Percentiles rank a stretch among this genome's conserved stretches.
These are phyloP conservation scores for Eulemur rufifrons DNA, from an alignment of 2,113 vertebrate genomes.

Conservation along the genomic window DNA sequence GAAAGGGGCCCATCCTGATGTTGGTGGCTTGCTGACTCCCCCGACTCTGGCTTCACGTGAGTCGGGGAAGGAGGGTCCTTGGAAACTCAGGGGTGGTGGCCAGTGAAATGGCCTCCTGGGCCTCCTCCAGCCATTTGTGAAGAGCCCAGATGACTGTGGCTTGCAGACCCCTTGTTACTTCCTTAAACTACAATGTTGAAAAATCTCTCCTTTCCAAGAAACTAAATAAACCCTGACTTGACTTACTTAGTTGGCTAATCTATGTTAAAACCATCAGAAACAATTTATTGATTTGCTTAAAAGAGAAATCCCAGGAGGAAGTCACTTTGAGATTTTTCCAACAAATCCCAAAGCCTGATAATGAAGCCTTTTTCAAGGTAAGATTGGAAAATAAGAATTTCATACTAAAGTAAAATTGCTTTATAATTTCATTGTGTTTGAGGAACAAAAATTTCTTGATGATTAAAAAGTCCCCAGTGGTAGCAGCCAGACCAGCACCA, in stretches of 20 bases:
- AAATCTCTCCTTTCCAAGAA: background rate
- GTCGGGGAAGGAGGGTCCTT: background rate
- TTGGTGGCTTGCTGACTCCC: too few relatives aligned
- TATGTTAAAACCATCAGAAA: constrained; percentile 42
- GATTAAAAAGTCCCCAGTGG: too few relatives aligned
- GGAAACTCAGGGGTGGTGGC: background rate
- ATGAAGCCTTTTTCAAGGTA: background rate
- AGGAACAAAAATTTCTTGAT: background rate
- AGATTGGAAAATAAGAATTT: background rate
- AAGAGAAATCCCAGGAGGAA: constrained; percentile 19
- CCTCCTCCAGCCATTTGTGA: accelerated
- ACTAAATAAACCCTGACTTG: background rate
- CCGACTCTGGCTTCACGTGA: background rate
- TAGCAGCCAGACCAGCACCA: accelerated
- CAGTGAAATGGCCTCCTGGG: background rate
- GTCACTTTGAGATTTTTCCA: background rate
- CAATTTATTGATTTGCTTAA: constrained; percentile 42
- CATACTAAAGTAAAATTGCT: background rate
- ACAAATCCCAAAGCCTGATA: background rate
- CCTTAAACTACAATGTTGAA: background rate
- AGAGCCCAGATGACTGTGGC: accelerated
- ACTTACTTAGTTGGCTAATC: constrained; percentile 47
- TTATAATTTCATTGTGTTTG: too few relatives aligned
- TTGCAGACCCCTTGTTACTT: background rate
- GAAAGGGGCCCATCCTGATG: accelerated